Evolutionary conservation across 2,113 vertebrate species (phyloP).

Genomic region (Hiodon tergisus): DNA sequence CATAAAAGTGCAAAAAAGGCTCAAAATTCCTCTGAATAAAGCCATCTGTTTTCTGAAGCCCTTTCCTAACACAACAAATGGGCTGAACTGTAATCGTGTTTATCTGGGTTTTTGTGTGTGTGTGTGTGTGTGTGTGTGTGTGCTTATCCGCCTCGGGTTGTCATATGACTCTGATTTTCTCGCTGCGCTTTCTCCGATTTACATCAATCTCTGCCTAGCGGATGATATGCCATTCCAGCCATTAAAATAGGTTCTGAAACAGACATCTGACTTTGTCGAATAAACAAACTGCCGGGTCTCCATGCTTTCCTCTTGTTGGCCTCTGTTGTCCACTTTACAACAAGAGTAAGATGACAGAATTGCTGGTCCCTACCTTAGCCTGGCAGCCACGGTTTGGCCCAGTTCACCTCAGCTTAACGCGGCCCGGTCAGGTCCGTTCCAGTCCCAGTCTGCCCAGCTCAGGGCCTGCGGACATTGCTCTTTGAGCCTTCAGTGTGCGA

Average conservation of each 20-base stretch:
- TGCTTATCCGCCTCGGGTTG: constrained; percentile 25
- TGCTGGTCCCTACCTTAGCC: constrained; percentile 13
- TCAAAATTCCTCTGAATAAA: constrained; percentile 2
- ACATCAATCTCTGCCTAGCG: neutral
- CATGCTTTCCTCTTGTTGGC: neutral
- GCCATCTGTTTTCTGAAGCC: neutral
- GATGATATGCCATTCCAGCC: neutral
- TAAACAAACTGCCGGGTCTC: neutral
- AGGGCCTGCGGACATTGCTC: neutral
- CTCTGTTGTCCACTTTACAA: neutral
- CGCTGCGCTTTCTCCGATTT: constrained; percentile 17
- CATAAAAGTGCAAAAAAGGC: neutral
- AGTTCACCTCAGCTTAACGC: neutral
- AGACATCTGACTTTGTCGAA: neutral
- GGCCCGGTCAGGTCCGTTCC: neutral
- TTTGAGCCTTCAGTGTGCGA: neutral
- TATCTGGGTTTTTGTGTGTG: neutral
- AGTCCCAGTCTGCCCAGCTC: neutral
- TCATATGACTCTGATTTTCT: constrained; percentile 44
- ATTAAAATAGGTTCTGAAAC: neutral
- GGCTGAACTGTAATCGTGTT: too few relatives aligned
- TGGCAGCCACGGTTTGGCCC: neutral
- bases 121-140: constrained; percentile 11
- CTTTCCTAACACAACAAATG: neutral
- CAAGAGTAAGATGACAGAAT: constrained; percentile 2